Conservation (phyloP, 1,140 invertebrate genomes). For the Hyphantria cunea region DNA sequence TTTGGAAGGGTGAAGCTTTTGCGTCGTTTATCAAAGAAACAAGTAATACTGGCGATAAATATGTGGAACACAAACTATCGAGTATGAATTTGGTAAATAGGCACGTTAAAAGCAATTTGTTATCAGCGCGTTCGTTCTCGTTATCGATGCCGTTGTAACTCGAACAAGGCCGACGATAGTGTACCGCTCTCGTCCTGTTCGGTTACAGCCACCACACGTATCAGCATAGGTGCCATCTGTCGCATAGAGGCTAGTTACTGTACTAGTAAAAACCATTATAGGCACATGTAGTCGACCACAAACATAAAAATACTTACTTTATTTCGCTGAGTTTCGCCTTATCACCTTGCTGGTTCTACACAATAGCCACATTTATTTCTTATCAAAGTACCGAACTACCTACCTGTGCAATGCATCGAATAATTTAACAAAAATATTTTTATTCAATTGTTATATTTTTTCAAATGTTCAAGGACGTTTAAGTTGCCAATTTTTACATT, state of each 20-base stretch:
- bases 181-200: constrained; percentile 28
- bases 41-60: constrained; percentile 4
- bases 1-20: constrained; percentile 12
- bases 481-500: no score
- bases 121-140: constrained; percentile 27
- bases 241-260: neutral
- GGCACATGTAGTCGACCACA: no score
- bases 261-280: no score
- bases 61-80: constrained; percentile 16
- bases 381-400: no score
- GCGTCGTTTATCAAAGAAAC: constrained; percentile 4
- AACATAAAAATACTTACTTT: no score
- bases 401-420: no score
- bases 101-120: constrained; percentile 32
- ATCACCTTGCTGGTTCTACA: no score
- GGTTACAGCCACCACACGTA: constrained; percentile 23
- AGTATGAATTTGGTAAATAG: constrained; percentile 24
- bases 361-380: no score
- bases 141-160: constrained; percentile 60
- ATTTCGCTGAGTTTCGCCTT: no score
- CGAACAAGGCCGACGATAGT: constrained; percentile 59
- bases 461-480: no score
- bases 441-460: no score
- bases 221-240: constrained; percentile 24
- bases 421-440: no score